Evolutionary conservation across 2,797 vertebrate species (phyloP).

Genomic region (Mustela erminea): DNA sequence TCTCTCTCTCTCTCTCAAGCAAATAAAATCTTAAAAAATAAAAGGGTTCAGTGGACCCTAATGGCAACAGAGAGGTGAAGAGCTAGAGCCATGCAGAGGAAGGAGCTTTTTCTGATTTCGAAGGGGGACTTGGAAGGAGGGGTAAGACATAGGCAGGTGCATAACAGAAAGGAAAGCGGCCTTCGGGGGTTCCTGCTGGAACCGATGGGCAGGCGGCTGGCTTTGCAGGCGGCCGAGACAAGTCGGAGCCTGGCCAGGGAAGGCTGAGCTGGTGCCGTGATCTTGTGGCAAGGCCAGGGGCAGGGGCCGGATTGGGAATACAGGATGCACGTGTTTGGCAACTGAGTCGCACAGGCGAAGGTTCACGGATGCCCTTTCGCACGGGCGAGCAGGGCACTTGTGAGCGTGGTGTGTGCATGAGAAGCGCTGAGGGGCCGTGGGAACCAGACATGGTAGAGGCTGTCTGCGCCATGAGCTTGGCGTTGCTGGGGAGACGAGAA

Average conservation of each 20-base stretch:
- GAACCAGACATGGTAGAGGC: not conserved
- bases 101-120: not conserved
- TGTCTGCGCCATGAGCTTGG: accelerated
- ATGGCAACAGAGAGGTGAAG: not conserved
- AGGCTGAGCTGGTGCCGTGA: not conserved
- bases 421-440: not conserved
- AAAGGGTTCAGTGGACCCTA: not conserved
- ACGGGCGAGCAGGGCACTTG: not conserved
- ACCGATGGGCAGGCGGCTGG: no score
- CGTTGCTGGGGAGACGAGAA: not conserved
- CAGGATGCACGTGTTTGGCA: not conserved
- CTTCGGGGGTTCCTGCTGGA: not conserved
- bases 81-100: not conserved
- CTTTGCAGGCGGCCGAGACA: not conserved
- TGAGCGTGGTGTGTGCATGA: not conserved
- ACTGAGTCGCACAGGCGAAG: no score
- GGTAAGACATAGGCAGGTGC: not conserved
- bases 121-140: not conserved
- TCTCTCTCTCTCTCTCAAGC: not conserved
- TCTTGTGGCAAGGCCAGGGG: accelerated
- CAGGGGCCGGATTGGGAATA: not conserved
- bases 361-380: not conserved
- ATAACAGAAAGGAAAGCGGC: not conserved
- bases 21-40: not conserved
- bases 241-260: not conserved